phyloP scores from a whole-genome alignment of 2,888 invertebrate species.

The Drosophila macrospina region DNA sequence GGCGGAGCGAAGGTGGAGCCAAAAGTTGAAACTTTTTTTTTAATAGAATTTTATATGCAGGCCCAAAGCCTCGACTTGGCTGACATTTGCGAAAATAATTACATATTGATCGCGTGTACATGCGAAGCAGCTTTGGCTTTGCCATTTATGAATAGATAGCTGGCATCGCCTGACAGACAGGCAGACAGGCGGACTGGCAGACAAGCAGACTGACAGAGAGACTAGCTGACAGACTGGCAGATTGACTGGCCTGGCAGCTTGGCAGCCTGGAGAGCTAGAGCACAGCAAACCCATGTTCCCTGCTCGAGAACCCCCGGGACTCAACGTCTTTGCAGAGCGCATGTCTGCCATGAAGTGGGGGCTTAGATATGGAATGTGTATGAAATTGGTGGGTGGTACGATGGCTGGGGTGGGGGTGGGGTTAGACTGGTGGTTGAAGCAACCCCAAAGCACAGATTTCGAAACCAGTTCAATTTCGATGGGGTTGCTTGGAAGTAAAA shows the following conservation, averaged over 20 bases:
- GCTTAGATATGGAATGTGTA: conserved; percentile 52
- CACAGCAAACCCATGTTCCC: conserved; percentile 51
- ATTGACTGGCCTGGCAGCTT: conserved; percentile 6
- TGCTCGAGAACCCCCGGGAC: conserved; percentile 18
- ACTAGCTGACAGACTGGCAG: conserved; percentile 8
- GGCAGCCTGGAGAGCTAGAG: conserved; percentile 37
- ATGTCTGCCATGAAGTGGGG: conserved; percentile 60
- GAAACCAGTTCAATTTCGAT: conserved; percentile 59
- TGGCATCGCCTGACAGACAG: conserved; percentile 20
- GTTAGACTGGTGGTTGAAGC: conserved; percentile 51
- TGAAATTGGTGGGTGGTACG: conserved; percentile 44
- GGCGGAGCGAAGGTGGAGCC: not conserved
- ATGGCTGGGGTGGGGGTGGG: conserved; percentile 18
- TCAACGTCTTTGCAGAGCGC: conserved; percentile 66
- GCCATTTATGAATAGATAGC: conserved; percentile 70
- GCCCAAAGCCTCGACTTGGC: conserved; percentile 20
- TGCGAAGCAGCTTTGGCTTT: conserved; percentile 47
- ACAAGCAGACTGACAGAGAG: conserved; percentile 21
- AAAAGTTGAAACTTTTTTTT: conserved; percentile 40
- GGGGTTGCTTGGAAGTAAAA: conserved; percentile 69
- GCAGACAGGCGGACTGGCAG: conserved; percentile 21
- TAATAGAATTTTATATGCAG: conserved; percentile 58
- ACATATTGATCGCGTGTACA: conserved; percentile 70
- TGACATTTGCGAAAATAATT: conserved; percentile 62
- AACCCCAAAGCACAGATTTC: conserved; percentile 79